phyloP scores from a whole-genome alignment of 2,113 vertebrate genomes.

The Rousettus leschenaultii region DNA sequence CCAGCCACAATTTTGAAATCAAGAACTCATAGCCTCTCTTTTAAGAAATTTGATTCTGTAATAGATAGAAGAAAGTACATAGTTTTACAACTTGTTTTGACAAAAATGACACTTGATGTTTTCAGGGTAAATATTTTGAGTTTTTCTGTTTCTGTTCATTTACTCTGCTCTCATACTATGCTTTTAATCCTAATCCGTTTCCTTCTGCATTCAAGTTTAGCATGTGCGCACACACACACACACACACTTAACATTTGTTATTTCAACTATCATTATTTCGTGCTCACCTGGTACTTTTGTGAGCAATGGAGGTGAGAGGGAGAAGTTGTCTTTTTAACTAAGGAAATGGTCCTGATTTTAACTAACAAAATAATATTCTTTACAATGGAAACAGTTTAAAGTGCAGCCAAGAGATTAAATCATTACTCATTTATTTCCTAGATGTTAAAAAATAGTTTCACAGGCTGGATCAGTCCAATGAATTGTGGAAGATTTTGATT shows the following conservation, averaged over 20 bases:
- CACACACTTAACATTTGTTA: neutral
- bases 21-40: neutral
- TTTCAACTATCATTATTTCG: neutral
- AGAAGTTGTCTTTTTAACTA: neutral
- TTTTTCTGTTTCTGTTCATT: neutral
- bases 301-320: neutral
- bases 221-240: no score
- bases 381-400: neutral
- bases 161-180: neutral
- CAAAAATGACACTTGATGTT: neutral
- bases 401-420: neutral
- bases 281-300: neutral
- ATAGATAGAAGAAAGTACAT: neutral
- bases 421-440: neutral
- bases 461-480: neutral
- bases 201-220: neutral
- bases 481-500: neutral
- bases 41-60: neutral
- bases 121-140: neutral
- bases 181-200: neutral
- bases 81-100: neutral
- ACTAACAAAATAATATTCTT: neutral
- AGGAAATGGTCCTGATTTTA: neutral
- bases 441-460: neutral
- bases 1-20: neutral